Evolutionary conservation across 2,888 invertebrate species (phyloP).

Genomic region (Dynastes grantii): DNA sequence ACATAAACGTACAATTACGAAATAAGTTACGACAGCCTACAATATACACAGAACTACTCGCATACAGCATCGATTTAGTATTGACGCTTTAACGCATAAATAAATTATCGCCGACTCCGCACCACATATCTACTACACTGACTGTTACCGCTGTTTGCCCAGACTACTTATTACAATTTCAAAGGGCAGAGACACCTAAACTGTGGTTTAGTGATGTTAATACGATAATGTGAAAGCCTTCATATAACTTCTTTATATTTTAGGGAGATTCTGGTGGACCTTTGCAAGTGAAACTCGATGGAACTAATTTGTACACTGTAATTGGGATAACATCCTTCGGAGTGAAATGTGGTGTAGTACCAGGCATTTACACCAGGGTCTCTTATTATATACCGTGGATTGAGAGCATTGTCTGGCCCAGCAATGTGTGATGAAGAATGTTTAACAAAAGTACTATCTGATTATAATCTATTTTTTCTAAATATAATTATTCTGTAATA

Average conservation of each 20-base stretch:
- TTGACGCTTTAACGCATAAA: no score
- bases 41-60: no score
- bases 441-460: background rate
- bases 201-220: no score
- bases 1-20: no score
- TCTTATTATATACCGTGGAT: conserved; percentile 70
- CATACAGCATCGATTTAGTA: no score
- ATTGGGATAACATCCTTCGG: conserved; percentile 70
- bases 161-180: no score
- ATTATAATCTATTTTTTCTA: background rate
- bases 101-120: no score
- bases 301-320: conserved; percentile 67
- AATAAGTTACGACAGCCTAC: no score
- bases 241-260: conserved; percentile 41
- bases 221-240: no score
- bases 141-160: no score
- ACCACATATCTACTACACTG: no score
- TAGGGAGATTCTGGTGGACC: conserved; percentile 80
- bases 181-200: no score
- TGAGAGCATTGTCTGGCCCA: conserved; percentile 69
- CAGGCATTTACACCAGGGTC: conserved; percentile 70
- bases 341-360: conserved; percentile 65
- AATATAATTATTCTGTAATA: conserved; percentile 53
- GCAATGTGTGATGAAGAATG: conserved; percentile 7
- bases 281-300: conserved; percentile 65